A percentile compares a stretch with the other conserved stretches of the same genome.
These are phyloP conservation scores for Ectropis crepuscularia DNA, from an alignment of 2,888 invertebrate species.

Conservation along the genomic window DNA sequence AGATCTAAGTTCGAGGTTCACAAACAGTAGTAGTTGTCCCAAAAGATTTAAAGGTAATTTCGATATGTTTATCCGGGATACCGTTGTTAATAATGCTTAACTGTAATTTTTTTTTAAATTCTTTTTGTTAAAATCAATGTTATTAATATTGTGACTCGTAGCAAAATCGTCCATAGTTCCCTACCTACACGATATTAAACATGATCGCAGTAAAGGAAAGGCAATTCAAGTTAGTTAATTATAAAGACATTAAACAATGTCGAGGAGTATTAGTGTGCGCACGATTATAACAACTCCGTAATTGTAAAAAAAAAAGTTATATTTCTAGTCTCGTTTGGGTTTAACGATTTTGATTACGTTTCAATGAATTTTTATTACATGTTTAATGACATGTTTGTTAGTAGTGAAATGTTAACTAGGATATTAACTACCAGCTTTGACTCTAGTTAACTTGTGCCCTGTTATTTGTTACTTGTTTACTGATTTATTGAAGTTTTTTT, in stretches of 20 bases:
- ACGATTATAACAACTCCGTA: constrained; percentile 38
- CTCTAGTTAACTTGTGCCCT: too few species aligned
- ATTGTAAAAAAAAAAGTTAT: constrained; percentile 38
- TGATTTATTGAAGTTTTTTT: too few species aligned
- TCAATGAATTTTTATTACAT: constrained; percentile 8
- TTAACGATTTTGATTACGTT: constrained; percentile 20
- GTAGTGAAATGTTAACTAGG: too few species aligned
- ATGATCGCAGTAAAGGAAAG: constrained; percentile 35
- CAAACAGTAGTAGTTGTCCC: too few species aligned
- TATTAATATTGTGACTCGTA: neutral
- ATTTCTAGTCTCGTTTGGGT: constrained; percentile 12
- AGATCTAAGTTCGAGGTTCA: too few species aligned
- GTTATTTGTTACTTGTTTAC: too few species aligned
- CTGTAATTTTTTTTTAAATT: neutral
- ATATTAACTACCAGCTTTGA: too few species aligned
- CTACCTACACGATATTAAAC: constrained; percentile 24
- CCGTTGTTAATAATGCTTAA: too few species aligned
- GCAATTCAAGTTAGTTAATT: constrained; percentile 43
- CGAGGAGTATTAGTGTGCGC: constrained; percentile 37
- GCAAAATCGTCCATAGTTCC: constrained; percentile 4
- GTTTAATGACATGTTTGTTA: neutral
- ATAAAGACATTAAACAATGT: constrained; percentile 45
- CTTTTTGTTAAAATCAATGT: neutral
- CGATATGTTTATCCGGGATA: too few species aligned
- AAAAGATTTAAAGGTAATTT: too few species aligned